A percentile compares a stretch with the other conserved stretches of the same genome.
These are phyloP conservation scores for Sarcophaga carnaria DNA, from an alignment of 2,888 invertebrate genomes.

Conservation along the genomic window DNA sequence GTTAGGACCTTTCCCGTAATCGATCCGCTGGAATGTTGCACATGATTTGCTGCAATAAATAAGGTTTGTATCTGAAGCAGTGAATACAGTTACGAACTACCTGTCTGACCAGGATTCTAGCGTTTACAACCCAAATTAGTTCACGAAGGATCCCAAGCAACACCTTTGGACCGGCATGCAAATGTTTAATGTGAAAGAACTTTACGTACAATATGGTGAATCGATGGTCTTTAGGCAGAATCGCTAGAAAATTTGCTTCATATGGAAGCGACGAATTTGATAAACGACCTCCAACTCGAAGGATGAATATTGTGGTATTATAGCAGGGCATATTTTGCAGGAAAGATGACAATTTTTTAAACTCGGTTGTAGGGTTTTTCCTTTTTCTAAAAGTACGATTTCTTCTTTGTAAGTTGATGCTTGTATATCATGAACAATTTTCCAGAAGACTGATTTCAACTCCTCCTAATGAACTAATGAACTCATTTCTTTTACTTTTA, in stretches of 20 bases:
- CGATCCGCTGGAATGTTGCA: conserved; percentile 56
- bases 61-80: too few relatives aligned
- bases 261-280: conserved; percentile 64
- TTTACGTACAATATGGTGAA: background rate
- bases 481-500: background rate
- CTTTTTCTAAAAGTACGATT: background rate
- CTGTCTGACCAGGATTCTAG: conserved; percentile 30
- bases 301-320: background rate
- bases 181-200: background rate
- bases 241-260: conserved; percentile 56
- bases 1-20: conserved; percentile 1
- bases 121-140: conserved; percentile 47
- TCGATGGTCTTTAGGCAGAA: background rate
- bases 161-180: background rate
- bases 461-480: background rate
- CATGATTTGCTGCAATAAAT: conserved; percentile 41
- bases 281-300: conserved; percentile 65
- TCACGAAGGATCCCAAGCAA: conserved; percentile 43
- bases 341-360: background rate
- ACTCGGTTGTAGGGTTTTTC: background rate
- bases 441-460: background rate
- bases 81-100: conserved; percentile 31
- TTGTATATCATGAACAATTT: background rate
- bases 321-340: background rate
- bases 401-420: background rate